Percentiles rank a stretch among this genome's conserved stretches.
Conservation (phyloP, 2,797 vertebrate genomes). For the Pipistrellus pygmaeus region DNA sequence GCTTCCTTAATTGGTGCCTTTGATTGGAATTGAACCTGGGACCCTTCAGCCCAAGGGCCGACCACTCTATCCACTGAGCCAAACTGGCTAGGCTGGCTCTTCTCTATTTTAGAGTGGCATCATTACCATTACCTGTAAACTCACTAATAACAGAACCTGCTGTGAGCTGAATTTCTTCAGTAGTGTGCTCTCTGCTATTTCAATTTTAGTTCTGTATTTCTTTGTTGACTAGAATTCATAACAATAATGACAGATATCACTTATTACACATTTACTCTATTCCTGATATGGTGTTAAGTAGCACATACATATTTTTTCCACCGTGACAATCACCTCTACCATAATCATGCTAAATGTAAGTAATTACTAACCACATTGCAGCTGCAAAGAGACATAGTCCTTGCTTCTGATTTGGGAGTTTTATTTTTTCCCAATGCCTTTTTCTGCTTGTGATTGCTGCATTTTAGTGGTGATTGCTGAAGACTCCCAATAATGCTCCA, state of each 20-base stretch:
- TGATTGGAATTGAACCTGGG: too few relatives aligned
- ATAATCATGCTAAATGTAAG: background rate
- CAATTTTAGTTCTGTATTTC: background rate
- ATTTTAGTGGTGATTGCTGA: background rate
- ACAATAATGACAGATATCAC: background rate
- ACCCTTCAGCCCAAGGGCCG: too few relatives aligned
- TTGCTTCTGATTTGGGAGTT: constrained; percentile 13
- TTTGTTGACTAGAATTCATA: background rate
- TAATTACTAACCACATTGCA: background rate
- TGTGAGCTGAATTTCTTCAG: background rate
- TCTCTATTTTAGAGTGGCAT: constrained; percentile 1
- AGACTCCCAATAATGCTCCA: background rate
- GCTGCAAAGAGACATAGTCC: background rate
- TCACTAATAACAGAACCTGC: background rate
- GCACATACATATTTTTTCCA: background rate
- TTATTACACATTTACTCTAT: background rate
- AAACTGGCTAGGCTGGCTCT: background rate
- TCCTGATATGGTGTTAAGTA: background rate
- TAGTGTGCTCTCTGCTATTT: background rate
- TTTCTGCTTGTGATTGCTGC: background rate
- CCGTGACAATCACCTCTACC: background rate
- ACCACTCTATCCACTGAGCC: too few relatives aligned
- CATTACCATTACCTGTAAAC: background rate
- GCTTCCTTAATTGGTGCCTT: too few relatives aligned
- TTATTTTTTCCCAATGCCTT: background rate